A percentile compares a stretch with the other conserved stretches of the same genome.
phyloP scores from a whole-genome alignment of 2,888 invertebrate genomes.

The Tipula unca region DNA sequence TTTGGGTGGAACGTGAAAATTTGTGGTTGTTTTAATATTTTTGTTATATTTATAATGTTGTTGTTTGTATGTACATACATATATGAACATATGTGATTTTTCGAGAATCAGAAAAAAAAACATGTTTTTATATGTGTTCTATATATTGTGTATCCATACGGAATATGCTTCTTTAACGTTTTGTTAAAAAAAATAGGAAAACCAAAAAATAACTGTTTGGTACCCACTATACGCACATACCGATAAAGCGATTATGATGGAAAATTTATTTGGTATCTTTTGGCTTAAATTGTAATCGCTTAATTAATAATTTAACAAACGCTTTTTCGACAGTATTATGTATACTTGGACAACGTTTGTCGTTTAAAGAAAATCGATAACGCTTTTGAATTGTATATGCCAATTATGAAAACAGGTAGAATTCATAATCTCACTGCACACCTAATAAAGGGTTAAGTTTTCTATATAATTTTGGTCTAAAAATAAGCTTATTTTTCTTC shows the following conservation, averaged over 20 bases:
- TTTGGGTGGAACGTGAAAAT: neutral
- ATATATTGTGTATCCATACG: neutral
- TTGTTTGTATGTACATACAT: neutral
- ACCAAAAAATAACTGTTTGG: neutral
- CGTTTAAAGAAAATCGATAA: too few species aligned
- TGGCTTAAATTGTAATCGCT: too few species aligned
- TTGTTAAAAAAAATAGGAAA: neutral
- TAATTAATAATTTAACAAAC: too few species aligned
- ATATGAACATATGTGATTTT: neutral
- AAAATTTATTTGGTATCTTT: too few species aligned
- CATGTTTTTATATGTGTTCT: neutral
- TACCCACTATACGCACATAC: neutral
- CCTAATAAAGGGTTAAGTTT: neutral
- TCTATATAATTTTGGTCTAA: neutral
- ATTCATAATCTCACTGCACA: too few species aligned
- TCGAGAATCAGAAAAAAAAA: neutral
- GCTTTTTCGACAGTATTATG: too few species aligned
- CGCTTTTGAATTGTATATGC: too few species aligned
- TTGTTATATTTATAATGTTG: neutral
- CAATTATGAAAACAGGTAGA: too few species aligned
- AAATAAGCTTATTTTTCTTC: neutral
- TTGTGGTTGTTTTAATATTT: neutral
- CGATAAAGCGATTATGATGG: neutral
- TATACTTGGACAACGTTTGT: too few species aligned
- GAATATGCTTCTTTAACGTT: neutral